Conservation (phyloP, 2,113 vertebrate genomes). For the Labeo catla region DNA sequence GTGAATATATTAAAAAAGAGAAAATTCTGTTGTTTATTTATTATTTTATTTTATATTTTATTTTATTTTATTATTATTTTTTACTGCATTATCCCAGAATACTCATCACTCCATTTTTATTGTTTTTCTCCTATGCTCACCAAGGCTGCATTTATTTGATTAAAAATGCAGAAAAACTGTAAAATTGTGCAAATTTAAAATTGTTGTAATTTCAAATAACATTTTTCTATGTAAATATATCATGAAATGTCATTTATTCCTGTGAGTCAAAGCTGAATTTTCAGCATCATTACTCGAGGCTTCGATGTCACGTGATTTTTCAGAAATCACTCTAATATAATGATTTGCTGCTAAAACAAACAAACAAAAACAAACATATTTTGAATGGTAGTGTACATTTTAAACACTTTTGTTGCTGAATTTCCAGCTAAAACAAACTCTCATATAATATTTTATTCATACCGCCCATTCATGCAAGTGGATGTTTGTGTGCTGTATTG, state of each 20-base stretch:
- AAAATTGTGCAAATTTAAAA: background rate
- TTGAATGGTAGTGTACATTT: background rate
- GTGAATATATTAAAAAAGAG: too few relatives aligned
- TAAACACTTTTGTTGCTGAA: background rate
- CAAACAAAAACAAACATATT: background rate
- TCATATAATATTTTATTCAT: background rate
- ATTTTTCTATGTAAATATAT: too few relatives aligned
- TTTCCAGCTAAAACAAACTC: background rate
- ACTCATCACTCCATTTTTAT: too few relatives aligned
- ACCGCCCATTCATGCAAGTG: background rate
- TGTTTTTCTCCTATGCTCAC: too few relatives aligned
- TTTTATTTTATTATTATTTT: too few relatives aligned
- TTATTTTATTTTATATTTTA: too few relatives aligned
- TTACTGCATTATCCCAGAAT: too few relatives aligned
- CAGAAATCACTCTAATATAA: background rate
- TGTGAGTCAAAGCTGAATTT: background rate
- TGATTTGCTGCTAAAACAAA: too few relatives aligned
- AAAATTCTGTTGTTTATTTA: too few relatives aligned
- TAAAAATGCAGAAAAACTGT: background rate
- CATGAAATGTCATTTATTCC: background rate
- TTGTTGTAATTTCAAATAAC: background rate
- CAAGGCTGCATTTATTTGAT: too few relatives aligned
- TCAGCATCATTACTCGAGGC: background rate
- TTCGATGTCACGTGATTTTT: background rate
- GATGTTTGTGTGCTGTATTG: background rate